Evolutionary conservation across 92 coral and sea anemone genomes (phyloP), one percentile per base, ranked within the genome.

Genomic region (Siderastrea radians): DNA sequence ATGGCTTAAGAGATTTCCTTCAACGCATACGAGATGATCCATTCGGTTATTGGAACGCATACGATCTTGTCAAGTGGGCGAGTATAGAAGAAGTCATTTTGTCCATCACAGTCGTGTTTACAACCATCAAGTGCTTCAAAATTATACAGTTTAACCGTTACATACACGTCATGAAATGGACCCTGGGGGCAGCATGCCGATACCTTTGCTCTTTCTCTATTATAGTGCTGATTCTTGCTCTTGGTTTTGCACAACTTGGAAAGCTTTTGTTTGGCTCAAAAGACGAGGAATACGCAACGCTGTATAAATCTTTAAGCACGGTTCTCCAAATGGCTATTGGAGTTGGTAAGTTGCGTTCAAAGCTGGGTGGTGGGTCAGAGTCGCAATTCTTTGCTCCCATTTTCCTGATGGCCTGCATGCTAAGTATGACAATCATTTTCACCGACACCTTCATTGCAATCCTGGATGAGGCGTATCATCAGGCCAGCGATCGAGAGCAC

Each of bases 181-280:
- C 97, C 4, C 67, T 94, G 19, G 86, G 66, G 71, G 82, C 81
- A 15, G 91, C 97, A 5, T 93, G 61, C 10, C 88, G 80, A 70
- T 82, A 85, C 66, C 65, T 94, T 64, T 68, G 57, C 19, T 94
- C 97, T 0, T 90, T 86, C 51, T 64, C 84, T 46, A 81, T 85
- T 3, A 84, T 93, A 17, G 83, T 94, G 46, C 17, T 89, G 53
- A 68, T 88, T 72, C 68, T 92, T 47, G 78, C 88, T 13, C 73
- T 89, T 64, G 95, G 92, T 1, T 94, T 92, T 67, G 82, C 95
- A 2, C 92, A 91, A 57, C 89, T 94, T 51, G 97, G 95, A 16
- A 75, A 82, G 10, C 87, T 92, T 5, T 68, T 90, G 13, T 94
- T 94, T 87, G 97, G 97, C n/a, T 51, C 91, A 6, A 78, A 60